phyloP scores from a whole-genome alignment of 2,888 invertebrate species.

The Spodoptera exigua region DNA sequence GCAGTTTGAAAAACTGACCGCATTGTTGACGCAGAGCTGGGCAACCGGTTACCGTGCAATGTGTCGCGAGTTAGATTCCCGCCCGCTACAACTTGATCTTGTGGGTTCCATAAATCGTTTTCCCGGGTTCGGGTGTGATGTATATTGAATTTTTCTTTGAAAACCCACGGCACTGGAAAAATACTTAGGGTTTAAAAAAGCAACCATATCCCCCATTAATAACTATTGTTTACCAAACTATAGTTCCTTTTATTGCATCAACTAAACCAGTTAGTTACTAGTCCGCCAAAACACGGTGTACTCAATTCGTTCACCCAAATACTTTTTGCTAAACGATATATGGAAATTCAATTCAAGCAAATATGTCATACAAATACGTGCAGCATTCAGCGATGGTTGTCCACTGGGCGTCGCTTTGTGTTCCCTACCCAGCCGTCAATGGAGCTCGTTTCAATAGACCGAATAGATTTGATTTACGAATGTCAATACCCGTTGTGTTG shows the following conservation, averaged over 20 bases:
- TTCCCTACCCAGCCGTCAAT: slow-evolving; percentile 41
- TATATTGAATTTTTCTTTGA: too few relatives aligned
- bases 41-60: too few relatives aligned
- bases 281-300: slow-evolving; percentile 1
- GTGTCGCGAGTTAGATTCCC: too few relatives aligned
- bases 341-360: slow-evolving; percentile 43
- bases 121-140: too few relatives aligned
- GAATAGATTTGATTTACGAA: slow-evolving; percentile 71
- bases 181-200: too few relatives aligned
- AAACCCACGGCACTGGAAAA: too few relatives aligned
- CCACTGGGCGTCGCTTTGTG: slow-evolving; percentile 30
- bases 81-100: too few relatives aligned
- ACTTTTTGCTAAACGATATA: slow-evolving; percentile 6
- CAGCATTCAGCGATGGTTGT: slow-evolving; percentile 47
- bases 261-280: slow-evolving; percentile 20
- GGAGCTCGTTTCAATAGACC: slow-evolving; percentile 57
- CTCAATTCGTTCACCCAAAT: slow-evolving; percentile 16
- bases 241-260: slow-evolving; percentile 18
- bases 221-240: slow-evolving; percentile 18
- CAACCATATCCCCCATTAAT: neutral
- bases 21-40: neutral
- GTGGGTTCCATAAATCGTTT: too few relatives aligned
- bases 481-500: slow-evolving; percentile 55
- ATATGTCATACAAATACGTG: slow-evolving; percentile 35
- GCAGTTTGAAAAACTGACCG: neutral